These are phyloP conservation scores for Notocelia uddmanniana DNA, from an alignment of 2,888 invertebrate species.

Conservation along the genomic window DNA sequence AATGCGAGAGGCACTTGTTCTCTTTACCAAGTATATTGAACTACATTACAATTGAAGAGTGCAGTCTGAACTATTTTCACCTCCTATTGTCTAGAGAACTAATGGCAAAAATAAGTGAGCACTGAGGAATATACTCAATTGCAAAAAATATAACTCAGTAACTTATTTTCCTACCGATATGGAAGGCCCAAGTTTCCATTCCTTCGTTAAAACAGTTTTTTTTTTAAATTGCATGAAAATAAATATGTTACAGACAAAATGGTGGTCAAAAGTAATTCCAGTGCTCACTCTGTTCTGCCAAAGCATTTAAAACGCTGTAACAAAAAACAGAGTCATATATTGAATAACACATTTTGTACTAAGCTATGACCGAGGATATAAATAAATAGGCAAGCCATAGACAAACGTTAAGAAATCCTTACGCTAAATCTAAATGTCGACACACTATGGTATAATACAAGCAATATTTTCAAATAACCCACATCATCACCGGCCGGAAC, in stretches of 20 bases:
- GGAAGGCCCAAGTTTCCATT: neutral
- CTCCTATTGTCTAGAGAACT: conserved; percentile 8
- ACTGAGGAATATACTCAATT: neutral
- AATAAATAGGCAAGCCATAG: conserved; percentile 45
- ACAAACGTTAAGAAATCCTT: conserved; percentile 43
- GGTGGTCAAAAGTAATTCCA: neutral
- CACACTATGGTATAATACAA: conserved; percentile 35
- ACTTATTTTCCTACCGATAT: neutral
- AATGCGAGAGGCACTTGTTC: conserved; percentile 43
- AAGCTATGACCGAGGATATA: conserved; percentile 11
- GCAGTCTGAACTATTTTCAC: conserved; percentile 6
- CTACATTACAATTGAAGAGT: conserved; percentile 23
- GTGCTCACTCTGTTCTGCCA: conserved; percentile 19
- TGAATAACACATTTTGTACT: conserved; percentile 41
- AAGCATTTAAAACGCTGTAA: conserved; percentile 16
- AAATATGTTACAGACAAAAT: too few species aligned
- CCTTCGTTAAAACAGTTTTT: neutral
- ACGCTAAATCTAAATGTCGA: conserved; percentile 20
- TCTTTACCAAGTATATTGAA: conserved; percentile 27
- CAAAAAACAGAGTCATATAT: conserved; percentile 20
- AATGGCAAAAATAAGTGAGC: conserved; percentile 9
- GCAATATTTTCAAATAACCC: neutral
- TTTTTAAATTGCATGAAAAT: neutral
- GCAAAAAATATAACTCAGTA: neutral
- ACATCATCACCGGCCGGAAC: too few species aligned